A percentile compares a stretch with the other conserved stretches of the same genome.
These are phyloP conservation scores for Styela plicata DNA, from an alignment of 23 tunicate genomes.

Conservation along the genomic window DNA sequence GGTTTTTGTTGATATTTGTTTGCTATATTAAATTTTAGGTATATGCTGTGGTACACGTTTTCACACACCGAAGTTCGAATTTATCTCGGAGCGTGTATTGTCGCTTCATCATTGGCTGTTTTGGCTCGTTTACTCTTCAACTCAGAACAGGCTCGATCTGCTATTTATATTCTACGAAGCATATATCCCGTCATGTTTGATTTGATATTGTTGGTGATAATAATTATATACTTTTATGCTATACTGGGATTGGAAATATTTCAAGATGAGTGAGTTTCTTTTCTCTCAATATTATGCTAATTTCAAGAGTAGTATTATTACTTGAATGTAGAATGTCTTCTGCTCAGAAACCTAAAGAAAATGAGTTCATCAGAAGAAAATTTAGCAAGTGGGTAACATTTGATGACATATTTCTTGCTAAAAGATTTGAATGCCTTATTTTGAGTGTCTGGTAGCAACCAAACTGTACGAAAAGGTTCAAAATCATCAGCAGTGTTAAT, in stretches of 20 bases:
- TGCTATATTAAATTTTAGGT: conserved; percentile 59
- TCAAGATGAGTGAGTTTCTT: conserved; percentile 89
- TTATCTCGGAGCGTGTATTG: conserved; percentile 91
- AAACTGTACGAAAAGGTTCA: no score
- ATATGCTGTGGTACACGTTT: conserved; percentile 47
- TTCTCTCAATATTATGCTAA: no score
- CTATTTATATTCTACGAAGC: conserved; percentile 55
- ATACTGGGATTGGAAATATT: conserved; percentile 85
- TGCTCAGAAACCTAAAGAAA: no score
- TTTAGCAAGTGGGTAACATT: no score
- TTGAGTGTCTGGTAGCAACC: no score
- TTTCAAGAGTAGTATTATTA: no score
- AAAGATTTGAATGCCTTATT: no score
- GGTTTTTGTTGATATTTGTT: no score
- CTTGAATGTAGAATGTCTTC: no score
- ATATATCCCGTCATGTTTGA: conserved; percentile 97
- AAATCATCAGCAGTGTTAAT: no score
- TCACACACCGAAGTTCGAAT: background rate
- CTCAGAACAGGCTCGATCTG: conserved; percentile 77
- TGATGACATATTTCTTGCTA: no score
- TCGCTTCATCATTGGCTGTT: conserved; percentile 69
- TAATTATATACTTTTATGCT: conserved; percentile 80
- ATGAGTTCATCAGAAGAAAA: no score
- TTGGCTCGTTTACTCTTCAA: conserved; percentile 70
- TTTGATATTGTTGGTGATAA: conserved; percentile 68